Percentiles rank a stretch among this genome's conserved stretches.
These are phyloP conservation scores for Nesospiza acunhae DNA, from an alignment of 2,113 vertebrate species.

Conservation along the genomic window DNA sequence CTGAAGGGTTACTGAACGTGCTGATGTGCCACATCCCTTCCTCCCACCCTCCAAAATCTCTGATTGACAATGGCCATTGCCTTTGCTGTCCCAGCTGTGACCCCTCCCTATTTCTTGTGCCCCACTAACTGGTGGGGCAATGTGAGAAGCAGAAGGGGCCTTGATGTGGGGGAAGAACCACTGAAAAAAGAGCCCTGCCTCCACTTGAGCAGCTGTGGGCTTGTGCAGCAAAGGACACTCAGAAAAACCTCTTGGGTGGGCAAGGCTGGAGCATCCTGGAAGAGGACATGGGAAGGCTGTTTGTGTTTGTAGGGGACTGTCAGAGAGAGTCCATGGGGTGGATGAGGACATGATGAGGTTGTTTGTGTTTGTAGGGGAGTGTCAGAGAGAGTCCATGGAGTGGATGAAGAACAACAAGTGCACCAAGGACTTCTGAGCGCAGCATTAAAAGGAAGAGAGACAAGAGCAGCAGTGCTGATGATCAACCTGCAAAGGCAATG, in stretches of 20 bases:
- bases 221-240: background rate
- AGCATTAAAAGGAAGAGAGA: background rate
- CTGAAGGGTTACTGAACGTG: no score
- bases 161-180: background rate
- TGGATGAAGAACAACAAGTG: background rate
- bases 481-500: background rate
- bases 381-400: background rate
- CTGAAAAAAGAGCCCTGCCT: no score
- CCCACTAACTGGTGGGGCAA: background rate
- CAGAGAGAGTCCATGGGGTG: background rate
- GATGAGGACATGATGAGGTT: background rate
- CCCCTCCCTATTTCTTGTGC: background rate
- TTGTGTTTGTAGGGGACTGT: background rate
- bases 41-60: background rate
- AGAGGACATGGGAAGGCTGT: background rate
- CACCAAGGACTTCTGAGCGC: background rate
- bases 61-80: background rate
- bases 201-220: background rate
- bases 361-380: background rate
- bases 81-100: background rate
- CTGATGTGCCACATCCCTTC: no score
- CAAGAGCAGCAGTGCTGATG: background rate
- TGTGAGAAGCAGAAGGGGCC: background rate
- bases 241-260: background rate
- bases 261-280: background rate